Percentiles rank a stretch among this genome's conserved stretches.
Conservation (phyloP, 2,113 vertebrate genomes). For the Elephantulus edwardii region DNA sequence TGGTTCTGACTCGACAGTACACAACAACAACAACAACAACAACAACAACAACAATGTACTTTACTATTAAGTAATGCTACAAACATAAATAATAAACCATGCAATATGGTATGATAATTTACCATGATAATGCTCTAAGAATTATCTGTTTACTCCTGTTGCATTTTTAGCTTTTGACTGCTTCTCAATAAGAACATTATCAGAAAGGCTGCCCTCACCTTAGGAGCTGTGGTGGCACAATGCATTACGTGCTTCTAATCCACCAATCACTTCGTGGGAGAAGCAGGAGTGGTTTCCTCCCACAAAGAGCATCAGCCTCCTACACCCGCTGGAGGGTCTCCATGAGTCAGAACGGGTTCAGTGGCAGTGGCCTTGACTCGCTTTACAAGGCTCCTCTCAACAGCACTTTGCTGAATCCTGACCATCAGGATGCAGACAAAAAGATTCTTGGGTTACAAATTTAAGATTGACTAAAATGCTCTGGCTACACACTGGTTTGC, state of each 20-base stretch:
- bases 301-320: too few species aligned
- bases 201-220: neutral
- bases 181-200: conserved; percentile 39
- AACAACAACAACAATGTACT: too few species aligned
- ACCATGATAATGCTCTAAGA: neutral
- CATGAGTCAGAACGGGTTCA: too few species aligned
- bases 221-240: too few species aligned
- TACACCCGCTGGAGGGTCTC: too few species aligned
- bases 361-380: neutral
- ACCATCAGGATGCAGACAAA: neutral
- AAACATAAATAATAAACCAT: conserved; percentile 10
- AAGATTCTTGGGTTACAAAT: conserved; percentile 11
- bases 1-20: too few species aligned
- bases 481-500: conserved; percentile 21
- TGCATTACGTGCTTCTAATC: too few species aligned
- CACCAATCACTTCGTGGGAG: too few species aligned
- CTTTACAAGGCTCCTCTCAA: conserved; percentile 23
- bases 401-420: neutral
- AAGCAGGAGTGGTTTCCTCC: too few species aligned
- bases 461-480: conserved; percentile 52
- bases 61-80: conserved; percentile 27
- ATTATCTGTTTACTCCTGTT: conserved; percentile 34
- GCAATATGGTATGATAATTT: neutral
- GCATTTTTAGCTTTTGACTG: conserved; percentile 42
- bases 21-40: too few species aligned